A percentile compares a stretch with the other conserved stretches of the same genome.
These are phyloP conservation scores for Platysternon megacephalum DNA, from an alignment of 2,113 vertebrate species.

Conservation along the genomic window DNA sequence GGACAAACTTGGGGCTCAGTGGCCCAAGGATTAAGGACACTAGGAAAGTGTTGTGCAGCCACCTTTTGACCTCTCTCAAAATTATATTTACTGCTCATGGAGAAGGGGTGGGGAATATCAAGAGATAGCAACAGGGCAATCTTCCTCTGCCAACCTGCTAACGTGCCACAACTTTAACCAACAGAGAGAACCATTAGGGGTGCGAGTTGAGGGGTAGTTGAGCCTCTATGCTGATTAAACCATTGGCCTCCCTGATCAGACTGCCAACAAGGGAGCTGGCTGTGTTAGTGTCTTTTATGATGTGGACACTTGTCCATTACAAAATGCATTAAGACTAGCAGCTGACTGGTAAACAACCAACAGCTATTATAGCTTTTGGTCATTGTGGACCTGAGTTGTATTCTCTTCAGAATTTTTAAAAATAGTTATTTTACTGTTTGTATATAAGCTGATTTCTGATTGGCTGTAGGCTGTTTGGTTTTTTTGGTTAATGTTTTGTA, in stretches of 20 bases:
- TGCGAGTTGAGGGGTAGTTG: not conserved
- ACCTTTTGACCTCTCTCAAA: not conserved
- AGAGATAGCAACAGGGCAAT: not conserved
- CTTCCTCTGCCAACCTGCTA: not conserved
- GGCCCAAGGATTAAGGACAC: not conserved
- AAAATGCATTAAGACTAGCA: not conserved
- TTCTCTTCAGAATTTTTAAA: not conserved
- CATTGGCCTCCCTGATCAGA: accelerated
- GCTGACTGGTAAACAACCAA: not conserved
- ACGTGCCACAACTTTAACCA: not conserved
- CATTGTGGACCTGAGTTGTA: not conserved
- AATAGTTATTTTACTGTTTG: not conserved
- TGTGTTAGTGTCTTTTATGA: not conserved
- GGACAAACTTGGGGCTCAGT: not conserved
- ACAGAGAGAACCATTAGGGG: not conserved
- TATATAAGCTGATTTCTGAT: not conserved
- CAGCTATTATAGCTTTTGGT: not conserved
- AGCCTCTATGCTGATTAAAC: not conserved
- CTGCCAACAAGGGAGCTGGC: not conserved
- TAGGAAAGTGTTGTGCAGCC: no score
- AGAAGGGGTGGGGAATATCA: not conserved
- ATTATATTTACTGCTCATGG: not conserved
- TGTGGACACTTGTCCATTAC: not conserved
- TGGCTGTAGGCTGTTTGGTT: not conserved
- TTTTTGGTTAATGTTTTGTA: conserved; percentile 29